A percentile compares a stretch with the other conserved stretches of the same genome.
Evolutionary conservation across 2,797 vertebrate genomes (phyloP).

Genomic region (Euphonia xanthogaster): DNA sequence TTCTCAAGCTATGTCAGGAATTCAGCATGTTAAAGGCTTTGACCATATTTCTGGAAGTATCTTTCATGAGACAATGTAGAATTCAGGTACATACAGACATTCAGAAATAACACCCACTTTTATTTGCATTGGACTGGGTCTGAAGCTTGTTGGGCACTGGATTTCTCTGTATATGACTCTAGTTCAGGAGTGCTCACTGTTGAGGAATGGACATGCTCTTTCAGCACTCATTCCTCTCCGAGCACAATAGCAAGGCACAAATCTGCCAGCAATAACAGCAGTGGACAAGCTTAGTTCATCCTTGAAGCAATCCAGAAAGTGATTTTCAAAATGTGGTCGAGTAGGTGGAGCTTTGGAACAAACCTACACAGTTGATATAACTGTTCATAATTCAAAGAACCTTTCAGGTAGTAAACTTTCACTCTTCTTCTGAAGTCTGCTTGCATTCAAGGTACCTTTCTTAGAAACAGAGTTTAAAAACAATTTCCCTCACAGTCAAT

Average conservation of each 20-base stretch:
- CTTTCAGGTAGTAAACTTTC: not conserved
- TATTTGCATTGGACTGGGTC: not conserved
- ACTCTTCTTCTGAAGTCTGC: not conserved
- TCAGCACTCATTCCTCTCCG: not conserved
- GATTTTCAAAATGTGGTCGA: not conserved
- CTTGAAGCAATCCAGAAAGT: not conserved
- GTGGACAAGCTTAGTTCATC: not conserved
- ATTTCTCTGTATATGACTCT: not conserved
- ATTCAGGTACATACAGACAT: not conserved
- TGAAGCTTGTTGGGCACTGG: not conserved
- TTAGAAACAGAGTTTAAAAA: not conserved
- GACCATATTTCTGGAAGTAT: not conserved
- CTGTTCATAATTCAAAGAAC: not conserved
- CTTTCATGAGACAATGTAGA: not conserved
- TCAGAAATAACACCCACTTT: not conserved
- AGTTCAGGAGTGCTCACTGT: not conserved
- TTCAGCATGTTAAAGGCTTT: not conserved
- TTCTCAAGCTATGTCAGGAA: not conserved
- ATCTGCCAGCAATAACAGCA: not conserved
- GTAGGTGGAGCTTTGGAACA: not conserved
- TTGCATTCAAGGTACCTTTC: not conserved
- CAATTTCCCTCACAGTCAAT: not conserved
- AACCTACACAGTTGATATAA: not conserved
- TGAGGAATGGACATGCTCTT: not conserved
- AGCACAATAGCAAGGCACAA: not conserved